phyloP scores from a whole-genome alignment of 2,113 vertebrate species.

The Apus apus region DNA sequence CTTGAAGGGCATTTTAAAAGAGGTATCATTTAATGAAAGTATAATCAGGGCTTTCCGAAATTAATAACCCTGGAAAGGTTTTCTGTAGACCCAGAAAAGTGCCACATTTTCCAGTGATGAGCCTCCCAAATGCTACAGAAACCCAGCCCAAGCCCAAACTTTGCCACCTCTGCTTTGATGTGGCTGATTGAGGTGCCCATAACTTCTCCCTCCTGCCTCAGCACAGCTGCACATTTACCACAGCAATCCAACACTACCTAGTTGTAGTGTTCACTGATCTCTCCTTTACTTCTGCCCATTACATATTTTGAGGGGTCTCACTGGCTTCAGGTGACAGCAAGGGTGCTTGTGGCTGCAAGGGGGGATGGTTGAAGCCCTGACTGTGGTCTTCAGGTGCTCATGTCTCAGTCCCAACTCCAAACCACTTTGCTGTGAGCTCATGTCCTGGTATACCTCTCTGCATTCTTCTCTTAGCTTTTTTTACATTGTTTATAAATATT shows the following conservation, averaged over 20 bases:
- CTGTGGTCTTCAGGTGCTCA: fast-evolving
- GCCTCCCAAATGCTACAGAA: fast-evolving
- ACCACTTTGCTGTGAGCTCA: background rate
- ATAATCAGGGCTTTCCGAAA: slow-evolving; percentile 16
- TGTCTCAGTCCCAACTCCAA: fast-evolving
- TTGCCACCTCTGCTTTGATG: background rate
- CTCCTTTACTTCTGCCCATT: background rate
- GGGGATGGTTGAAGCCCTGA: background rate
- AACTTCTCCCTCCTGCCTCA: background rate
- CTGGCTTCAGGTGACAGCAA: background rate
- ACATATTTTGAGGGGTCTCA: fast-evolving
- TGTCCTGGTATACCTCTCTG: background rate
- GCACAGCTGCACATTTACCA: background rate
- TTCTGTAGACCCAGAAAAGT: background rate
- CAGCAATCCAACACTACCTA: background rate
- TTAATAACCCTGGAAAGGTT: background rate
- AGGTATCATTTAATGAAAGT: background rate
- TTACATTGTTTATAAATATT: background rate
- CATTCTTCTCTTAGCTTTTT: background rate
- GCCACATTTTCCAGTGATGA: background rate
- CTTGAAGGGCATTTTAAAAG: background rate
- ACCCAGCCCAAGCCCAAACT: background rate
- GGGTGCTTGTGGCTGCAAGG: background rate
- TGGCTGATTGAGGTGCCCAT: background rate
- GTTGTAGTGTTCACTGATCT: background rate